phyloP scores from a whole-genome alignment of 2,888 invertebrate species.

The Merodon equestris region DNA sequence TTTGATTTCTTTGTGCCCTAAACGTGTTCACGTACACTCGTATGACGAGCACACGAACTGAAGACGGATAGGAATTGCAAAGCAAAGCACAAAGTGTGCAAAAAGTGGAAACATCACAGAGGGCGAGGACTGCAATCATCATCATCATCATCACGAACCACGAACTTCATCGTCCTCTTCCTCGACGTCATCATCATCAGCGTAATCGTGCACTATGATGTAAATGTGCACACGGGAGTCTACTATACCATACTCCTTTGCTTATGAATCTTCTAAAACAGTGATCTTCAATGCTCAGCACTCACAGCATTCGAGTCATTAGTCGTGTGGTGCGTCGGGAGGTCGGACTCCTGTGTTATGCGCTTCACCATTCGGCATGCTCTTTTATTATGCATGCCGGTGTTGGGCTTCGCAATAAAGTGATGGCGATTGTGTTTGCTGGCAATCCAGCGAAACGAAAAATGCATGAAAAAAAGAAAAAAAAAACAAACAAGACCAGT shows the following conservation, averaged over 20 bases:
- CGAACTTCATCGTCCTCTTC: conserved; percentile 19
- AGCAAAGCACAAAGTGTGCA: conserved; percentile 46
- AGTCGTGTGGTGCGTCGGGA: conserved; percentile 51
- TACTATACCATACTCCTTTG: neutral
- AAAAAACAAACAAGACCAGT: no score
- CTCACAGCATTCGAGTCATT: conserved; percentile 45
- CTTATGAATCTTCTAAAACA: conserved; percentile 7
- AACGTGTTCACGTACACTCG: conserved; percentile 2
- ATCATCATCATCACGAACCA: no score
- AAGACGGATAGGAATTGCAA: conserved; percentile 22
- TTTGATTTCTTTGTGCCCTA: conserved; percentile 38
- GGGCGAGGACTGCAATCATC: conserved; percentile 34
- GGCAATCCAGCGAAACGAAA: conserved; percentile 3
- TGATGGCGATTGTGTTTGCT: conserved; percentile 36
- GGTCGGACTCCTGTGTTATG: conserved; percentile 1
- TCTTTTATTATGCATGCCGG: conserved; percentile 9
- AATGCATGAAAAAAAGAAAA: no score
- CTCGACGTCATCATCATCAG: conserved; percentile 6
- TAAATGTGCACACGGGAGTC: conserved; percentile 23
- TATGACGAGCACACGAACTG: neutral
- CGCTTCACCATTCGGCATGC: conserved; percentile 27
- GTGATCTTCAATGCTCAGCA: neutral
- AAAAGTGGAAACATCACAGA: conserved; percentile 55
- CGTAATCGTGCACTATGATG: conserved; percentile 34
- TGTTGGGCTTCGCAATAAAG: conserved; percentile 24